These are phyloP conservation scores for Caenorhabditis japonica DNA, from an alignment of 2,888 invertebrate species.

Conservation along the genomic window DNA sequence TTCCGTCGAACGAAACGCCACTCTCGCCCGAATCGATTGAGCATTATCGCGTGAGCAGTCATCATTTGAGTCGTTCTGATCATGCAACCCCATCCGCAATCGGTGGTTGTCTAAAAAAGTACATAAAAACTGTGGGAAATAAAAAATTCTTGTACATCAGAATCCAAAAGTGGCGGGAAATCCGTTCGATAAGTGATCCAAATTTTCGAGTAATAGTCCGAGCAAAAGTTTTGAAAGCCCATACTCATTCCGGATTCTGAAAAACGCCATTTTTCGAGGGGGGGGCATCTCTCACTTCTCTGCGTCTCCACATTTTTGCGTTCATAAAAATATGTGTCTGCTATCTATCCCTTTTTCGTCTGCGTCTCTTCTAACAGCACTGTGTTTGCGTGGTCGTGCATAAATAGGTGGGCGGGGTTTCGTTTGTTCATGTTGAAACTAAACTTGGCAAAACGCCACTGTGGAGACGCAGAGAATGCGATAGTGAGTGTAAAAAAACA, in stretches of 20 bases:
- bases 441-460: too few species aligned
- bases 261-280: too few species aligned
- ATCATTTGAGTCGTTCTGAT: conserved; percentile 92
- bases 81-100: conserved; percentile 96
- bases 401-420: too few species aligned
- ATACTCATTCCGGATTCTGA: conserved; percentile 9
- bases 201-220: conserved; percentile 68
- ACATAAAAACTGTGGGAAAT: background rate
- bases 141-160: conserved; percentile 26
- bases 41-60: conserved; percentile 88
- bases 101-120: conserved; percentile 85
- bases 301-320: too few species aligned
- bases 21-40: conserved; percentile 88
- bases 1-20: conserved; percentile 40
- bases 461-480: too few species aligned
- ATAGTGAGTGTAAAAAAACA: too few species aligned
- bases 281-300: too few species aligned
- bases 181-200: conserved; percentile 84
- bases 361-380: too few species aligned
- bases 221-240: conserved; percentile 59
- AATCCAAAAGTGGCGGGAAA: conserved; percentile 57
- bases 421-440: too few species aligned
- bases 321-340: too few species aligned
- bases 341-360: too few species aligned
- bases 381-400: too few species aligned